Conservation (phyloP, 92 coral and sea anemone species). For the Epizoanthus fatuus region DNA sequence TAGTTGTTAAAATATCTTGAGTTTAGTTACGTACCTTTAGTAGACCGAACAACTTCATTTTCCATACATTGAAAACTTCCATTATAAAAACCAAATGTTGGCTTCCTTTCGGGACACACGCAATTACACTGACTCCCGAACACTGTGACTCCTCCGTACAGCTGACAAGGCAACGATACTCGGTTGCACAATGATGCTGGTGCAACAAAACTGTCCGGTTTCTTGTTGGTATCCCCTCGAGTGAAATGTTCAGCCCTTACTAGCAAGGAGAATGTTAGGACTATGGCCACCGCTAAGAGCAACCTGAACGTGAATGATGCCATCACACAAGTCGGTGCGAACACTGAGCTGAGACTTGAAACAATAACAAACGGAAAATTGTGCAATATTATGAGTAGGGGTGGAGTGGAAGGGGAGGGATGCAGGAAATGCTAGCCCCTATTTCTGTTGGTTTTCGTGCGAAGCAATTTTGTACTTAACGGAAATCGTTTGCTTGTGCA, state of each 20-base stretch:
- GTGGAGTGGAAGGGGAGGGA: too few species aligned
- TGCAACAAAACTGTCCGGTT: not conserved
- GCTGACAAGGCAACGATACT: not conserved
- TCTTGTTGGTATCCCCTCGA: not conserved
- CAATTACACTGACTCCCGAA: not conserved
- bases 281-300: too few species aligned
- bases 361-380: too few species aligned
- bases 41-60: not conserved
- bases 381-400: too few species aligned
- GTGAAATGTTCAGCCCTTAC: not conserved
- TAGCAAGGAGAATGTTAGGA: not conserved
- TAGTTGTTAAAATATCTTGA: too few species aligned
- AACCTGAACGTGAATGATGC: too few species aligned
- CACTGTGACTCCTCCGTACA: constrained; percentile 8
- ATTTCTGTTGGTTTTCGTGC: too few species aligned
- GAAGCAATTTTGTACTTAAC: too few species aligned
- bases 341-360: too few species aligned
- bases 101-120: not conserved
- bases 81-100: not conserved
- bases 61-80: not conserved
- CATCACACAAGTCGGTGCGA: too few species aligned
- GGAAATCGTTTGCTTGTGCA: too few species aligned
- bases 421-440: too few species aligned
- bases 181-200: not conserved
- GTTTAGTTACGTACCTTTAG: not conserved